Percentiles rank a stretch among this genome's conserved stretches.
phyloP scores from a whole-genome alignment of 2,888 invertebrate genomes.

The Elysia crispata region DNA sequence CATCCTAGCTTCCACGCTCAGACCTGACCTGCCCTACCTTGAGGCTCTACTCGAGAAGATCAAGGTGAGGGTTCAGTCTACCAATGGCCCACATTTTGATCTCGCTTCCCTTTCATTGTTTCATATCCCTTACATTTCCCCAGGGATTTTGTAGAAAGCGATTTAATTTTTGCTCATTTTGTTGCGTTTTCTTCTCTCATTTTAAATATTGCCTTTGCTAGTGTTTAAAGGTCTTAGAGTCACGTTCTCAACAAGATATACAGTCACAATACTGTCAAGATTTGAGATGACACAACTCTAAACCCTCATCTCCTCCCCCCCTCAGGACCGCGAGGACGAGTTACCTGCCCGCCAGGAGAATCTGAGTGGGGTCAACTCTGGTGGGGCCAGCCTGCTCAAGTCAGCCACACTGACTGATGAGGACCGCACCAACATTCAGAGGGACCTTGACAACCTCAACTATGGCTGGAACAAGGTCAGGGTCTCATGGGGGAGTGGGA shows the following conservation, averaged over 20 bases:
- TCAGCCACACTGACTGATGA: constrained; percentile 60
- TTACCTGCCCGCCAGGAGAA: constrained; percentile 63
- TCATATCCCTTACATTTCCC: no score
- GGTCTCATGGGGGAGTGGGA: neutral
- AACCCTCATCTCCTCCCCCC: no score
- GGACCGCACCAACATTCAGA: constrained; percentile 69
- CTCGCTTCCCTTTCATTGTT: neutral
- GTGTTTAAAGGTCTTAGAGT: no score
- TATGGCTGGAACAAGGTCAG: constrained; percentile 69
- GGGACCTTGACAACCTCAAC: constrained; percentile 70
- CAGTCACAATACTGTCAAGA: no score
- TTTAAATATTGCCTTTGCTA: no score
- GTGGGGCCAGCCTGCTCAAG: constrained; percentile 62
- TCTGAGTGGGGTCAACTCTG: constrained; percentile 65
- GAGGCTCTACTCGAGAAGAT: constrained; percentile 82
- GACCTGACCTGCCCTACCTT: constrained; percentile 83
- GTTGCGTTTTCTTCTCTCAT: no score
- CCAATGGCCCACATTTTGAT: neutral
- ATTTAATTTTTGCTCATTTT: no score
- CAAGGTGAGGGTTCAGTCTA: constrained; percentile 63
- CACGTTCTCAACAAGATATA: no score
- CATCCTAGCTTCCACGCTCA: constrained; percentile 82
- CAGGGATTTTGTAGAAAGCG: no score
- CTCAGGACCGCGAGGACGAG: constrained; percentile 73
- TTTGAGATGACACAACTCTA: no score